phyloP scores from a whole-genome alignment of 2,888 invertebrate genomes.

The Hirtodrosophila confusa region DNA sequence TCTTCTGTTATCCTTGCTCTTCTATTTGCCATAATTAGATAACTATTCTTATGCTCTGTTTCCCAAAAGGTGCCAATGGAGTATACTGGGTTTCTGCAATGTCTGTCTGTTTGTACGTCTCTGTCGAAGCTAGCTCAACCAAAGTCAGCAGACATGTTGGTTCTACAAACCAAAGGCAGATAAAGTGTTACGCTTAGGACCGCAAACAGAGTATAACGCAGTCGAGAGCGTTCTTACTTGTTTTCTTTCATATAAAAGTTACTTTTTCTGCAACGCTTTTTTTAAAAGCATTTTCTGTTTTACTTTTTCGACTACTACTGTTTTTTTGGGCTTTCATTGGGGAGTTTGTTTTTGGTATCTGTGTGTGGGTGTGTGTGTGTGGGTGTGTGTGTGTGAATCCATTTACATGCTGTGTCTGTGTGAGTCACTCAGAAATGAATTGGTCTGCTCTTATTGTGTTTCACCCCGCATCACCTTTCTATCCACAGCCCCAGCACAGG shows the following conservation, averaged over 20 bases:
- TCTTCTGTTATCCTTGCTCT: conserved; percentile 44
- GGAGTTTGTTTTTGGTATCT: conserved; percentile 45
- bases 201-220: no score
- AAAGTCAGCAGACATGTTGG: no score
- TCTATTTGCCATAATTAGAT: conserved; percentile 36
- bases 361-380: conserved; percentile 1
- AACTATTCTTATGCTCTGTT: conserved; percentile 25
- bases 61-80: no score
- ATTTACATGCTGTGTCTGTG: conserved; percentile 33
- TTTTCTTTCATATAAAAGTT: conserved; percentile 9
- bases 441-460: conserved; percentile 55
- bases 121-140: no score
- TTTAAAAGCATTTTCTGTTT: conserved; percentile 31
- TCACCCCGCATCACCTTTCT: background rate
- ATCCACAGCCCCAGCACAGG: conserved; percentile 20
- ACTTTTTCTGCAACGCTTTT: conserved; percentile 29
- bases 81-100: conserved; percentile 1
- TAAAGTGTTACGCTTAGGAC: no score
- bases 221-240: background rate
- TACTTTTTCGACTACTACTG: conserved; percentile 24
- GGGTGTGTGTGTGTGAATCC: conserved; percentile 19
- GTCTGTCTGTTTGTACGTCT: no score
- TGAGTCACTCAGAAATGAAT: conserved; percentile 61
- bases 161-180: no score
- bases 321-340: conserved; percentile 38